Evolutionary conservation across 1,140 invertebrate genomes (phyloP).

Genomic region (Drosophila nebulosa): DNA sequence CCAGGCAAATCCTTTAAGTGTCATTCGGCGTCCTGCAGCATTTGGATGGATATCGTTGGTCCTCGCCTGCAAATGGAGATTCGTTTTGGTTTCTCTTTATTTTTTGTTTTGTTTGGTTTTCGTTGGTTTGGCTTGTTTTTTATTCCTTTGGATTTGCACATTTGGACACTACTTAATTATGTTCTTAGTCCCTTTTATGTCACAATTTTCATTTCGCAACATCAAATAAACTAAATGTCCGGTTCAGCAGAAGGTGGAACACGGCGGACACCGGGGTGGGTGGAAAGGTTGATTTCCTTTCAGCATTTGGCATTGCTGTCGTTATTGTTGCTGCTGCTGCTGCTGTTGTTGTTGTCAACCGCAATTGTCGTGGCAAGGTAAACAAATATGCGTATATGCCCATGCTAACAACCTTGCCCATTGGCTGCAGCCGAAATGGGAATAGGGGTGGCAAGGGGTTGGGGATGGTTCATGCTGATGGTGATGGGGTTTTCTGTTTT

Average conservation of each 20-base stretch:
- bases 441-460: constrained; percentile 10
- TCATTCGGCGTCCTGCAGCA: constrained; percentile 48
- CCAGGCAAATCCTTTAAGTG: constrained; percentile 70
- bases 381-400: constrained; percentile 65
- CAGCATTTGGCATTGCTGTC: neutral
- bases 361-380: constrained; percentile 78
- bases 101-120: constrained; percentile 25
- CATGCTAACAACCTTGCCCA: constrained; percentile 68
- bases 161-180: constrained; percentile 77
- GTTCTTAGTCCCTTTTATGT: constrained; percentile 79
- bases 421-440: constrained; percentile 59
- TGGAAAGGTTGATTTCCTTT: constrained; percentile 8
- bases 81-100: constrained; percentile 12
- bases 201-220: constrained; percentile 78
- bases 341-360: constrained; percentile 45
- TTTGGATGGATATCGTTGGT: constrained; percentile 38
- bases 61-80: constrained; percentile 9
- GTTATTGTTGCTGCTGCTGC: constrained; percentile 7
- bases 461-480: constrained; percentile 4
- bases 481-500: constrained; percentile 10
- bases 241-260: neutral
- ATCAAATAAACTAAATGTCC: constrained; percentile 78
- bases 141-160: constrained; percentile 75
- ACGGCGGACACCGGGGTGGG: no score
- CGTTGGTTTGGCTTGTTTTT: constrained; percentile 55